Base-by-base conservation (phyloP, 2,888 invertebrate species). In the Lasius fuliginosus region DNA sequence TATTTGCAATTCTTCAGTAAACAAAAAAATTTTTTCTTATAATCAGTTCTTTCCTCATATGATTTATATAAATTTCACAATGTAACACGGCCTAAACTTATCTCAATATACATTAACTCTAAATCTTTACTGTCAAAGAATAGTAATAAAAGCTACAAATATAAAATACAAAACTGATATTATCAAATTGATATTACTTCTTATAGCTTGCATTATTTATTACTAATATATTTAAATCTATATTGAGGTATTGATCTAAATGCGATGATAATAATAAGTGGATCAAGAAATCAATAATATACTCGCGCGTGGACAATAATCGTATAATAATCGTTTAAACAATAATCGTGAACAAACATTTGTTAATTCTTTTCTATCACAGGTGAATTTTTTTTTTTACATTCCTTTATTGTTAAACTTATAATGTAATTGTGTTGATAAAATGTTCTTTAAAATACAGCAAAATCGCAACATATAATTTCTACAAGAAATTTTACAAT, bases 231-330 rank as follows among this genome's bases (percentile, higher is more conserved):
- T 76, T 68, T 77, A 68, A 67, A 77, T 5, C 15, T 18, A 36
- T 15, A 40, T 77, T 30, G 27, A 76, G 18, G 36, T 56, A 53
- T 84, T 84, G 75, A 36, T 36, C 18, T 36, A 30, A 46, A 82
- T 12, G 27, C 36, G 23, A 40, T 84, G 30, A 40, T 84, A 42
- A 65, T 73, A 68, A 64, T 64, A 65, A 73, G 65, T 79, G 64
- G 56, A 23, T 23, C 53, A 40, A 53, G n/a, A 83, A 83, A 53
- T 83, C 69, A 81, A 81, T 69, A 81, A 62, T 77, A 58, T 67
- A 49, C 6, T 49, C 8, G n/a, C n/a, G n/a, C 49, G 49, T 49
- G n/a, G n/a, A 8, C 49, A 18, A 49, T 49, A 46, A 46, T 46
- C 1, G 40, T 42, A 42, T 40, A 40, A 40, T 46, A 23, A 46